Evolutionary conservation across 1,140 invertebrate genomes (phyloP).

Genomic region (Philaenus spumarius): DNA sequence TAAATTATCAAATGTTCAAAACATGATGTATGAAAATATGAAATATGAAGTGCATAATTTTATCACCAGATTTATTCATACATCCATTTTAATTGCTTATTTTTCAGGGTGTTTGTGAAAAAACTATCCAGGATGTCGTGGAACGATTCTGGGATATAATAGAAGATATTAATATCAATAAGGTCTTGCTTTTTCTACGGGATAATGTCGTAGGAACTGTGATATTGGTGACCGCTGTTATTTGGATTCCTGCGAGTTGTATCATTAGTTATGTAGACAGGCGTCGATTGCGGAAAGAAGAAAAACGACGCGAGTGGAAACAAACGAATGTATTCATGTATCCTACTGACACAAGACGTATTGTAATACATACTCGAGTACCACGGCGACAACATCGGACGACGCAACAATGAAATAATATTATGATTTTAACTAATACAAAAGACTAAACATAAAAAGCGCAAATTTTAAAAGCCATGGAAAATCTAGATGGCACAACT

Average conservation of each 20-base stretch:
- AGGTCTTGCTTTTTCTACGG: slow-evolving; percentile 75
- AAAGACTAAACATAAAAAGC: no score
- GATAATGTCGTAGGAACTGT: slow-evolving; percentile 89
- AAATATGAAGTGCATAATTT: neutral
- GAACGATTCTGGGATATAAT: slow-evolving; percentile 96
- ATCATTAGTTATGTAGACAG: slow-evolving; percentile 74
- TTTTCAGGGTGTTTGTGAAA: slow-evolving; percentile 80
- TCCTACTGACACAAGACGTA: slow-evolving; percentile 11
- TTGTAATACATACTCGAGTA: slow-evolving; percentile 13
- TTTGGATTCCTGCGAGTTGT: slow-evolving; percentile 88
- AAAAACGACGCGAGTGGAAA: slow-evolving; percentile 15
- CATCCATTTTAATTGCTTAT: no score
- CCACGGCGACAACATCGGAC: neutral
- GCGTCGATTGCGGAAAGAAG: slow-evolving; percentile 45
- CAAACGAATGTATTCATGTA: slow-evolving; percentile 15
- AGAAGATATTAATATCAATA: slow-evolving; percentile 92
- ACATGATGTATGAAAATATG: no score
- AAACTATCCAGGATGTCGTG: slow-evolving; percentile 91
- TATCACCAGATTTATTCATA: neutral
- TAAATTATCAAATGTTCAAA: no score
- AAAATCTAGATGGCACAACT: no score
- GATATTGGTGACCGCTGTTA: slow-evolving; percentile 76
- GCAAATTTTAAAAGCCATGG: no score
- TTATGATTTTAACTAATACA: no score
- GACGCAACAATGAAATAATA: neutral